These are phyloP conservation scores for Anas platyrhynchos DNA, from an alignment of 2,113 vertebrate species.

Conservation along the genomic window DNA sequence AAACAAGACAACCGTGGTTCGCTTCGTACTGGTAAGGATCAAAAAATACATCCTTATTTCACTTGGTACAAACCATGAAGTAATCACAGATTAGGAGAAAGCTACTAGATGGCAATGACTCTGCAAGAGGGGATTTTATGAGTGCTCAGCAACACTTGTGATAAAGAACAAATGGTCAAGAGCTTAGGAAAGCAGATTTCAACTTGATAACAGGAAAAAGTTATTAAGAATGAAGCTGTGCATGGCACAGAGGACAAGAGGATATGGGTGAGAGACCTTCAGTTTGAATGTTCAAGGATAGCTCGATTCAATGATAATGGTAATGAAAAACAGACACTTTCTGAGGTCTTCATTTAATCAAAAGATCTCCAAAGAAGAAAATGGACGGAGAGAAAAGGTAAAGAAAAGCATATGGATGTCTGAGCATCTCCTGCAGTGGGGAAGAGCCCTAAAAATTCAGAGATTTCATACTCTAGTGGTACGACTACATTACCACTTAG, in stretches of 20 bases:
- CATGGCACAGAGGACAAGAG: neutral
- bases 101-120: neutral
- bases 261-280: neutral
- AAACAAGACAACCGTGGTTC: neutral
- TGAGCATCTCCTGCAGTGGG: neutral
- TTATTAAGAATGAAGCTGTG: neutral
- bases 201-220: neutral
- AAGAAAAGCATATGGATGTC: neutral
- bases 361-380: neutral
- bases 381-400: neutral
- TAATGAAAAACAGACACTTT: neutral
- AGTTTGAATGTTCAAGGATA: neutral
- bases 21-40: neutral
- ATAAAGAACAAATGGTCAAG: neutral
- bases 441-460: neutral
- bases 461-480: neutral
- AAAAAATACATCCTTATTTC: neutral
- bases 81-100: neutral
- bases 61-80: neutral
- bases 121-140: neutral
- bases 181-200: slow-evolving; percentile 9
- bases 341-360: neutral
- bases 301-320: neutral
- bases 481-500: neutral
- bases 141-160: slow-evolving; percentile 12